Evolutionary conservation across 2,113 vertebrate genomes (phyloP).

Genomic region (Mesocricetus auratus): DNA sequence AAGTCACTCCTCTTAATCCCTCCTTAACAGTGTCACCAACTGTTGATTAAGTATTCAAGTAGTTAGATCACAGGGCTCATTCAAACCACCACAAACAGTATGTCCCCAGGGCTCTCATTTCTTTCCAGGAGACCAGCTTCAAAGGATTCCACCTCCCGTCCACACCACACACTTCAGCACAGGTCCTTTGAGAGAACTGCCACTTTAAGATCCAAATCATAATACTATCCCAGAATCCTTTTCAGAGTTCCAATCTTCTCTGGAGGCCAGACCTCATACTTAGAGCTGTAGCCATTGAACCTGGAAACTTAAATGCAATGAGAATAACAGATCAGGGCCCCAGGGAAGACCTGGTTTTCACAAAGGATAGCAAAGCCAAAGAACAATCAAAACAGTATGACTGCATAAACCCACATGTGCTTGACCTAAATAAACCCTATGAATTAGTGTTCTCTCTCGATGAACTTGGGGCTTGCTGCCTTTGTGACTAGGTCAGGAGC

Average conservation of each 20-base stretch:
- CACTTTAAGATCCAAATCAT: neutral
- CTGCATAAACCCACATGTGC: neutral
- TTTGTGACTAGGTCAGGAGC: neutral
- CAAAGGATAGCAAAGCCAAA: neutral
- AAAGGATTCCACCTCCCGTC: neutral
- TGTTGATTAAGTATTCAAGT: neutral
- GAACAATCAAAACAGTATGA: neutral
- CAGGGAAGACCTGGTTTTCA: neutral
- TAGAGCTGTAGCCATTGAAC: neutral
- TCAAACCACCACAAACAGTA: neutral
- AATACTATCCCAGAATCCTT: neutral
- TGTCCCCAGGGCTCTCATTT: neutral
- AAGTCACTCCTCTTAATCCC: neutral
- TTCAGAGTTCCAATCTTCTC: neutral
- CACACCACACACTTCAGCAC: neutral
- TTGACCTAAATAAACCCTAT: neutral
- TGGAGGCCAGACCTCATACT: neutral
- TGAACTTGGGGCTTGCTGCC: neutral
- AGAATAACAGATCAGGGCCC: neutral
- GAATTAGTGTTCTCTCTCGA: neutral
- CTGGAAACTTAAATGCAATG: neutral
- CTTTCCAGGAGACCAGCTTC: neutral
- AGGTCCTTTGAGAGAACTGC: neutral
- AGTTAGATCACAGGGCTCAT: neutral
- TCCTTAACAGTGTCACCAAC: neutral